Base-by-base conservation (phyloP, 2,113 vertebrate species). In the Agelaius tricolor region DNA sequence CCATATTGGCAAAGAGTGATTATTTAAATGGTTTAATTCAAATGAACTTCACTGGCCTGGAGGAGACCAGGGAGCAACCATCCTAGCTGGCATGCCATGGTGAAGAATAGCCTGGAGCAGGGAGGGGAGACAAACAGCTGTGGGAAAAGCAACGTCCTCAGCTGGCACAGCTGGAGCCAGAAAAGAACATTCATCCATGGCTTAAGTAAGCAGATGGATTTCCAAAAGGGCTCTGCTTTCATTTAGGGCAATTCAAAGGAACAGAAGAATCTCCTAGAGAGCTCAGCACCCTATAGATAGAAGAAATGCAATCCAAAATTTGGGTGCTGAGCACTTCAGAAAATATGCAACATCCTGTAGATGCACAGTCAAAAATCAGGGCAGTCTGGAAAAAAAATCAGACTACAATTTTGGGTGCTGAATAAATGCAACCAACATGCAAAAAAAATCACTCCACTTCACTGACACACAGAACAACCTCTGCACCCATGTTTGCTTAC, bases 121-220 rank as follows among this genome's bases (percentile, higher is more conserved):
- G 63, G 61, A 93, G 68, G 43, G 84, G 31, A 83, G 47, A 88
- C 73, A 88, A 84, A 88, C 80, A 78, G 86, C 91, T 95, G 80
- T 92, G 93, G 57, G 83, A 93, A 87, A 63, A 84, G 57, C 39
- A 92, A 55, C 6, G 4, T 86, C 77, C 86, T 81, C 91, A 84
- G 80, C 73, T 94, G 96, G 76, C 93, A 93, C 95, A 95, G 89
- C 84, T 94, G 80, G 84, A 95, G 80, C 65, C 80, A 94, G 73
- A 81, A 91, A 41, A 91, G 65, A 93, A 92, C 55, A 92, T 71
- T 81, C 28, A 2, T 75, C 89, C 76, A 65, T 49, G 68, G 72
- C 65, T 82, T 83, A 61, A 91, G 59, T 16, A 92, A 89, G 83
- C 86, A 94, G 75, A 91, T 84, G 75, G 89, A 90, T 95, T 93